Evolutionary conservation across 2,797 vertebrate species (phyloP).

Genomic region (Selene dorsalis): DNA sequence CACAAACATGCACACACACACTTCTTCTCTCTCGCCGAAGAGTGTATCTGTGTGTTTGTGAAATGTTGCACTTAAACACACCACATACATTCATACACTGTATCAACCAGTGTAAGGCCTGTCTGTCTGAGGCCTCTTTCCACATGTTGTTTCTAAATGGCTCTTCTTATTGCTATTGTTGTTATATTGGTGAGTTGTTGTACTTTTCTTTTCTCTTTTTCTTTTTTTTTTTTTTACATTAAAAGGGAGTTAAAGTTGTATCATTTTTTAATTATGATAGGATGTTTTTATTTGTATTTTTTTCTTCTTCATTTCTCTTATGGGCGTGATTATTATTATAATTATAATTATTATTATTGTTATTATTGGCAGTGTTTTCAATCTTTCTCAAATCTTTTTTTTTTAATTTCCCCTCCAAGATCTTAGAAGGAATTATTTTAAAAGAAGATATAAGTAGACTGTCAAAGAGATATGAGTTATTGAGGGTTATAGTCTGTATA

Average conservation of each 20-base stretch:
- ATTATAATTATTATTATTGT: constrained; percentile 73
- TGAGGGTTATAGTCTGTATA: constrained; percentile 86
- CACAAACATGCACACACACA: constrained; percentile 16
- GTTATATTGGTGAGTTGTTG: constrained; percentile 78
- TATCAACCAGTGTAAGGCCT: constrained; percentile 68
- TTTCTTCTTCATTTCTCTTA: constrained; percentile 68
- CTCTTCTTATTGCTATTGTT: constrained; percentile 82
- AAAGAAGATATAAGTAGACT: constrained; percentile 80
- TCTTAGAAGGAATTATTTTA: constrained; percentile 84
- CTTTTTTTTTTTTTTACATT: constrained; percentile 66
- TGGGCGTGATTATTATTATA: constrained; percentile 76
- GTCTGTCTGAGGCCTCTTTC: constrained; percentile 71
- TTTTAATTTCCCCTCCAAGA: constrained; percentile 50
- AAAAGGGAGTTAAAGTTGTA: constrained; percentile 82
- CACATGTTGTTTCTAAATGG: constrained; percentile 83
- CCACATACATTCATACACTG: constrained; percentile 61
- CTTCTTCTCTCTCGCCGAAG: constrained; percentile 21
- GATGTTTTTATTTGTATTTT: constrained; percentile 71
- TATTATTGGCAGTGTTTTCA: constrained; percentile 13
- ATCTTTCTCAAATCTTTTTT: too few species aligned
- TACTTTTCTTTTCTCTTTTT: constrained; percentile 42
- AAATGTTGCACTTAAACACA: constrained; percentile 73
- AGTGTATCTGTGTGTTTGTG: constrained; percentile 56
- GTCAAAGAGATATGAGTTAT: constrained; percentile 81
- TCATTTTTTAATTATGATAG: constrained; percentile 62